These are phyloP conservation scores for Ceratotherium simum DNA, from an alignment of 2,113 vertebrate genomes.

Conservation along the genomic window DNA sequence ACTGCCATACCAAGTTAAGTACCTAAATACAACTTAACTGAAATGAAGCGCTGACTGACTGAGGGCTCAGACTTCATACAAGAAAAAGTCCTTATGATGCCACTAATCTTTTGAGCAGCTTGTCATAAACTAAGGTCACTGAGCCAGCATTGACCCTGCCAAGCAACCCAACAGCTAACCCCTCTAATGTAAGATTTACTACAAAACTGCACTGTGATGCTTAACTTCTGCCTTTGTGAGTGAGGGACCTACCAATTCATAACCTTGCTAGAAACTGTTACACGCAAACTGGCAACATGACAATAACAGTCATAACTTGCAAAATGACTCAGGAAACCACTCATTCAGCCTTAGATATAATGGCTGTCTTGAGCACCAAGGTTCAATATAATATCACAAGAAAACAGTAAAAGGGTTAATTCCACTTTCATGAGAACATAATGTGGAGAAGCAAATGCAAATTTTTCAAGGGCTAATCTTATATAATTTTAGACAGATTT, in stretches of 20 bases:
- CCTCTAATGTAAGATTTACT: neutral
- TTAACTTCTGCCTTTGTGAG: neutral
- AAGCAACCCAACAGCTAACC: neutral
- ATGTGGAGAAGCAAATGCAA: neutral
- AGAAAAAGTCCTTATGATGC: neutral
- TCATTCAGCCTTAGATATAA: neutral
- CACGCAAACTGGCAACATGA: neutral
- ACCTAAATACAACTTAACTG: neutral
- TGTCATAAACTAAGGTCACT: neutral
- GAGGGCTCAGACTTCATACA: neutral
- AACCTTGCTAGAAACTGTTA: neutral
- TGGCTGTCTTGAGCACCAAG: neutral
- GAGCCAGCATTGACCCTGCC: neutral
- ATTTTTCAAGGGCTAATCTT: neutral
- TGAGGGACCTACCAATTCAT: neutral
- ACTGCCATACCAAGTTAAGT: neutral
- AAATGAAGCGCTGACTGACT: neutral
- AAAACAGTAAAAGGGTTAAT: neutral
- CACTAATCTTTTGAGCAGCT: slow-evolving; percentile 3
- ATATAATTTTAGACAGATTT: neutral
- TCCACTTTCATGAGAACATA: neutral
- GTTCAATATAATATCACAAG: neutral
- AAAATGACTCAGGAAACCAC: slow-evolving; percentile 7
- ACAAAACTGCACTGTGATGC: neutral
- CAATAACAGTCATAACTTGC: neutral